Conservation (phyloP, 2,888 invertebrate genomes). For the Palloptera scutellata region DNA sequence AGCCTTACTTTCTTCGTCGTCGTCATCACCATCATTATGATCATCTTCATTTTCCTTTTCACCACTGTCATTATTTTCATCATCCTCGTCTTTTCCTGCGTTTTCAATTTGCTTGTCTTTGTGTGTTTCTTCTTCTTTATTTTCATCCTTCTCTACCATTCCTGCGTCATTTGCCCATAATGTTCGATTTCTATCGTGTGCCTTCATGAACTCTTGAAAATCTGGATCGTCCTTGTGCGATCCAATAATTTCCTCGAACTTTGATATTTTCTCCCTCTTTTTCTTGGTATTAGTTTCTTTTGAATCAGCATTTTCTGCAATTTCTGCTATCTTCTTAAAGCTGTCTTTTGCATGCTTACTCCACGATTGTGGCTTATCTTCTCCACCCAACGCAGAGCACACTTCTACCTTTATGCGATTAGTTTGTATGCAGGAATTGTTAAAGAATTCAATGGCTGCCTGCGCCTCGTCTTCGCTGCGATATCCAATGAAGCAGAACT, state of each 20-base stretch:
- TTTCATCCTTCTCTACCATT: conserved; percentile 38
- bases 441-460: conserved; percentile 78
- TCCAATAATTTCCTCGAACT: conserved; percentile 73
- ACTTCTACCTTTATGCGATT: conserved; percentile 80
- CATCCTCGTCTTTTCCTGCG: conserved; percentile 49
- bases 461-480: conserved; percentile 81
- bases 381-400: conserved; percentile 74
- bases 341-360: conserved; percentile 89
- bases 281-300: conserved; percentile 55
- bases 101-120: conserved; percentile 25
- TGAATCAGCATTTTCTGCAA: conserved; percentile 68
- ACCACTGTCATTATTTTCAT: conserved; percentile 56
- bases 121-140: conserved; percentile 33
- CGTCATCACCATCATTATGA: conserved; percentile 56
- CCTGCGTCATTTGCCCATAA: conserved; percentile 69
- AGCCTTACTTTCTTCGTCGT: conserved; percentile 41
- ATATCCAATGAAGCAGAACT: conserved; percentile 94
- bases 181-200: conserved; percentile 72
- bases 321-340: conserved; percentile 65
- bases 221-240: conserved; percentile 88
- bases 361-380: conserved; percentile 88
- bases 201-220: conserved; percentile 88
- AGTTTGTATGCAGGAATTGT: conserved; percentile 86
- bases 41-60: conserved; percentile 44
- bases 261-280: conserved; percentile 61